Base-by-base conservation (phyloP, 2,113 vertebrate genomes). In the Ciconia boyciana region DNA sequence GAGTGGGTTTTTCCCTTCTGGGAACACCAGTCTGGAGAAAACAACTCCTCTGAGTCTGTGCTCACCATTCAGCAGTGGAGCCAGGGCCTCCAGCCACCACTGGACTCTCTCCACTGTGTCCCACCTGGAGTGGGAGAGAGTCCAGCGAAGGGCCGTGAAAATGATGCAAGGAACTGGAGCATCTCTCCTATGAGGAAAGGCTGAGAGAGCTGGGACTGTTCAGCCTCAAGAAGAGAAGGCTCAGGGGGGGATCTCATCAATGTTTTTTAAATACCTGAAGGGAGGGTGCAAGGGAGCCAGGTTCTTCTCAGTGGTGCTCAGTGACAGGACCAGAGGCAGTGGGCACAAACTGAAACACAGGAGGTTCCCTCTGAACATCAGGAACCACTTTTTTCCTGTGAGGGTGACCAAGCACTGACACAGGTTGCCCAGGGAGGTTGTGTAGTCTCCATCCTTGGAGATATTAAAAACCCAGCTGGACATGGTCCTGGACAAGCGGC, bases 331-430 rank as follows among this genome's bases (percentile, higher is more conserved):
- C 11, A 71, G 55, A 66, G 34, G 17, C 16, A 25, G 18, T 5
- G 13, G 21, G 10, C 57, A 54, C 20, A 49, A 44, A 49, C 2
- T 57, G 24, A 62, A 83, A 52, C 10, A 52, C 21, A 61, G 13
- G 26, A 75, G 43, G 3, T 54, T 16, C 19, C 2, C 1, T 10
- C 17, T 64, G 58, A 87, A 25, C 54, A 39, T 28, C 31, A 83
- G 25, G 5, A 71, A 68, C 62, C 7, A 7, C 0, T 5, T 10
- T 13, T 52, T 31, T 77, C 1, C 48, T 55, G 5, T 3, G 0
- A 11, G 34, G 62, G 2, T 60, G 58, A 72, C 11, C 24, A 41
- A 64, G 61, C 31, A 18, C 28, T 15, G 26, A 34, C 61, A 41
- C 13, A 44, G 11, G 10, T 72, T 80, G 11, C 28, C 28, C 1